Evolutionary conservation across 2,888 invertebrate genomes (phyloP), one percentile per base, ranked within the genome.

Genomic region (Thecophora atra): DNA sequence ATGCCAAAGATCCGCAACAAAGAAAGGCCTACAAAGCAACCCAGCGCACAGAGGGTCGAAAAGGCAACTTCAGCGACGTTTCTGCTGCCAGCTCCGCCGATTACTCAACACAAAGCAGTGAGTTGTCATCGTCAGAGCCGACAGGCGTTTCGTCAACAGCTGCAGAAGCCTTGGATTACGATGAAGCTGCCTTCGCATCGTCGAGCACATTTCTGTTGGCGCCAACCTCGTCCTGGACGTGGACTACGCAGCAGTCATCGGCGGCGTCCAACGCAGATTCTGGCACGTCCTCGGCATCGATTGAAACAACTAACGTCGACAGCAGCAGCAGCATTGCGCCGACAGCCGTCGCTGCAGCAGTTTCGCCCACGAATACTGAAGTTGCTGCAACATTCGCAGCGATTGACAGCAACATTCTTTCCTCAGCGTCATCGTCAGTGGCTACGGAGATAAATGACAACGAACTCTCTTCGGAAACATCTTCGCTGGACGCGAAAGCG

Each of bases 1-100:
- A 74, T 70, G 72, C 75, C 47, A 77, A 75, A 74, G 76, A 77
- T 72, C 72, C 75, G 64, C 75, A 74, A 71, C 70, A 74, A 60
- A 76, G 73, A 72, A 73, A 73, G 58, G 70, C 64, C 42, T 71
- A 74, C n/a, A 77, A 75, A 74, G 24, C 51, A 72, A 56, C 65
- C 70, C 64, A 52, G 68, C 67, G 73, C 74, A 74, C 72, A 73
- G 73, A 74, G 71, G 73, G 71, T 72, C 54, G 15, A 67, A 30
- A 79, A 79, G 44, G n/a, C 28, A 24, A 21, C 26, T 42, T 56
- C 58, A 15, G 28, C 26, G 60, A 64, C 6, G 44, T 24, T 37
- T 19, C 44, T n/a, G 24, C 64, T 37, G 42, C 30, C 17, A 60
- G 60, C 13, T 13, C 47, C 8, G 28, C 28, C 28, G 44, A 60